Evolutionary conservation across 2,113 vertebrate genomes (phyloP).

Genomic region (Atrichornis clamosus): DNA sequence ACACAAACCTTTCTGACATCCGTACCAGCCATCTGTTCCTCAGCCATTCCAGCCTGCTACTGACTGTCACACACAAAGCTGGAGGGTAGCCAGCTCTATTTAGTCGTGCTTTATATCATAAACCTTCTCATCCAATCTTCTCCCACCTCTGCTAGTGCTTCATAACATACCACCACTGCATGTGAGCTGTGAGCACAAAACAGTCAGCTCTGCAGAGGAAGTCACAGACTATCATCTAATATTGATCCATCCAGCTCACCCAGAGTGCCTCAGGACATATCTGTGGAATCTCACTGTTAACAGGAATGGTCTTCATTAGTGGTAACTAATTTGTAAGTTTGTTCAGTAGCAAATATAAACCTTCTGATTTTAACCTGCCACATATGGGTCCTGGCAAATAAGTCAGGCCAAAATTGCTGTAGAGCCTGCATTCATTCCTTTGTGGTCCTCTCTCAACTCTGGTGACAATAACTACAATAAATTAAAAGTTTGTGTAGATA

Average conservation of each 20-base stretch:
- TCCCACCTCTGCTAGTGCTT: neutral
- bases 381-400: neutral
- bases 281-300: neutral
- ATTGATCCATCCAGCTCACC: neutral
- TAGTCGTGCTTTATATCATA: neutral
- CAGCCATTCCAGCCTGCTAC: neutral
- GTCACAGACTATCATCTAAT: neutral
- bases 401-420: neutral
- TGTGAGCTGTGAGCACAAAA: accelerated
- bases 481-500: neutral
- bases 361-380: neutral
- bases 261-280: neutral
- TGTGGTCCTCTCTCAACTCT: neutral
- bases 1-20: constrained; percentile 38
- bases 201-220: neutral
- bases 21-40: constrained; percentile 32
- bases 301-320: neutral
- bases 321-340: neutral
- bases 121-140: constrained; percentile 5
- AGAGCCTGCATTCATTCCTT: neutral
- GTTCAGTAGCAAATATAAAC: neutral
- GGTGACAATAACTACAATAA: neutral
- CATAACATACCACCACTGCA: neutral
- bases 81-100: neutral
- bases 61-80: neutral